Evolutionary conservation across 2,888 invertebrate species (phyloP).

Genomic region (Pseudanteris insignis): DNA sequence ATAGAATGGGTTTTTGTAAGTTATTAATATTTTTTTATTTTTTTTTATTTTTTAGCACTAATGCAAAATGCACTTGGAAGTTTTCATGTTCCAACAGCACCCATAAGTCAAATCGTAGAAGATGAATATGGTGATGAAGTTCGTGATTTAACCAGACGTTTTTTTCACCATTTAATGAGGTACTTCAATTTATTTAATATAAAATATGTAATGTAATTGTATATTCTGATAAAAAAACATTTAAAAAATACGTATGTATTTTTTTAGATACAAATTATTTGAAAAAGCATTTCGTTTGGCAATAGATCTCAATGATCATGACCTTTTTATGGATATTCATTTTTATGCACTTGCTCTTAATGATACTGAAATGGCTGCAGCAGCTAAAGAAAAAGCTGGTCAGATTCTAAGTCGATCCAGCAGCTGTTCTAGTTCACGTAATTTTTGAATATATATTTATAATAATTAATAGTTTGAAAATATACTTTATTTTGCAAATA

Average conservation of each 20-base stretch:
- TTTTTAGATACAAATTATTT: constrained; percentile 73
- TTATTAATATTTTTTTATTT: neutral
- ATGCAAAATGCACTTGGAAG: constrained; percentile 83
- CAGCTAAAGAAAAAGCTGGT: constrained; percentile 77
- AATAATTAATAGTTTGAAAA: constrained; percentile 1
- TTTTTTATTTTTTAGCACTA: constrained; percentile 47
- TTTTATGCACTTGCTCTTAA: constrained; percentile 75
- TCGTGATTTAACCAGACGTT: constrained; percentile 83
- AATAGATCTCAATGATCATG: constrained; percentile 85
- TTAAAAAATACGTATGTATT: neutral
- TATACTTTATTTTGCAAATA: neutral
- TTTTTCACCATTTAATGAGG: constrained; percentile 87
- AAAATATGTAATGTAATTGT: neutral
- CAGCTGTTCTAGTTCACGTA: constrained; percentile 64
- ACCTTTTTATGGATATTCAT: constrained; percentile 85
- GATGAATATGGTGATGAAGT: constrained; percentile 81
- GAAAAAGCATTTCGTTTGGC: constrained; percentile 87
- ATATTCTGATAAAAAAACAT: neutral
- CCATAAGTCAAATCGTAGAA: constrained; percentile 74
- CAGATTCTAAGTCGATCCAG: constrained; percentile 64
- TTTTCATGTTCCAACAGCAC: constrained; percentile 77
- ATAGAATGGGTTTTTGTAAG: no score
- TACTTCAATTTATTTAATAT: no score
- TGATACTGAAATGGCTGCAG: constrained; percentile 73
- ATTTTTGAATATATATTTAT: constrained; percentile 45